These are phyloP conservation scores for Lucinisca nassula DNA, from an alignment of 2,888 invertebrate genomes.

Conservation along the genomic window DNA sequence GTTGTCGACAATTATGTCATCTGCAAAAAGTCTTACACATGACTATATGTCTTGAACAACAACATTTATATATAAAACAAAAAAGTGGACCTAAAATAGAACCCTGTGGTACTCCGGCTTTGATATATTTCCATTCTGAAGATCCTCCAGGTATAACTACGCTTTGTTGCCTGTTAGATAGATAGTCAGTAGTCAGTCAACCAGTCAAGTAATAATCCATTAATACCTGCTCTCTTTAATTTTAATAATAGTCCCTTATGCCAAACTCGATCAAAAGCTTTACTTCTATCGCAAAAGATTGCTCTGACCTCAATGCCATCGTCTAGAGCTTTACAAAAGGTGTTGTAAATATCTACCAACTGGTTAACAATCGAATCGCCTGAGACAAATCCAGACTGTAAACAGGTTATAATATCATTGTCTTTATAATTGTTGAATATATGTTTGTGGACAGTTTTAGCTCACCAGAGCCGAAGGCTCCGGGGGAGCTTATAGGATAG, in stretches of 20 bases:
- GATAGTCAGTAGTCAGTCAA: neutral
- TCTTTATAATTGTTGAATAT: too few species aligned
- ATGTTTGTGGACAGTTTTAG: too few species aligned
- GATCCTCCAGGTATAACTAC: neutral
- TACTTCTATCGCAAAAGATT: neutral
- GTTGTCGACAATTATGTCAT: too few species aligned
- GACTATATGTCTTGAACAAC: neutral
- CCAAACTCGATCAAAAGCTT: constrained; percentile 14
- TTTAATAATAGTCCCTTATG: neutral
- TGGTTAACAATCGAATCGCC: too few species aligned
- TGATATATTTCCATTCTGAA: neutral
- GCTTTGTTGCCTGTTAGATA: neutral
- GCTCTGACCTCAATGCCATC: too few species aligned
- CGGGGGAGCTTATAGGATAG: too few species aligned
- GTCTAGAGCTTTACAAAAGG: too few species aligned
- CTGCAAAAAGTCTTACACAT: neutral
- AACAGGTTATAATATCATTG: too few species aligned
- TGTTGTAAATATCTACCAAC: too few species aligned
- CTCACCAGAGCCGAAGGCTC: too few species aligned
- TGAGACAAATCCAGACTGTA: too few species aligned
- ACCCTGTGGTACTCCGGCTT: constrained; percentile 2
- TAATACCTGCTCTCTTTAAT: neutral
- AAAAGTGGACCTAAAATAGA: neutral
- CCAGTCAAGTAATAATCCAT: neutral
- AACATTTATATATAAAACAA: constrained; percentile 5